Evolutionary conservation across 2,797 vertebrate species (phyloP).

Genomic region (Ctenopoma multispine): DNA sequence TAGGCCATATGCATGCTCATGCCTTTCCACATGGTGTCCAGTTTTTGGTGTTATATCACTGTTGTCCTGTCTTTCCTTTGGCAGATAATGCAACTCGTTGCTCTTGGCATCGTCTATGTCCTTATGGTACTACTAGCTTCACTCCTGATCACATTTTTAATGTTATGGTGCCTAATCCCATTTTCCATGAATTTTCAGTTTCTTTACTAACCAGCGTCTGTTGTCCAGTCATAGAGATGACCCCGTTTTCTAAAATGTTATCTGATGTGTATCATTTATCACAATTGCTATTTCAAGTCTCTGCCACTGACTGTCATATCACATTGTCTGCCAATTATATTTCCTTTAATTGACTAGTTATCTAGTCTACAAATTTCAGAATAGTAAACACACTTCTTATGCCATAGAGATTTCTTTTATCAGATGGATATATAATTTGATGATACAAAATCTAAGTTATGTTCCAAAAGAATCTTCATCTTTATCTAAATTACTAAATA

Average conservation of each 20-base stretch:
- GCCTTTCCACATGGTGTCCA: conserved; percentile 27
- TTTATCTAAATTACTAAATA: too few species aligned
- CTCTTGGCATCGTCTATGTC: conserved; percentile 40
- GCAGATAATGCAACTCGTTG: conserved; percentile 28
- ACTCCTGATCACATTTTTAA: conserved; percentile 39
- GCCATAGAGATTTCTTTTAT: too few species aligned
- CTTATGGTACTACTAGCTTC: conserved; percentile 53
- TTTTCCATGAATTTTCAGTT: conserved; percentile 22
- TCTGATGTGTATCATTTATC: not conserved
- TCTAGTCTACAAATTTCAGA: too few species aligned
- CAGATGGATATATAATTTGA: too few species aligned
- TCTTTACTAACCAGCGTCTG: conserved; percentile 31
- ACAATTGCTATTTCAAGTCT: not conserved
- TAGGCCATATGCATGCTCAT: conserved; percentile 35
- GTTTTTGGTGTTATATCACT: conserved; percentile 20
- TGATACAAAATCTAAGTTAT: too few species aligned
- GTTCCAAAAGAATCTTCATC: too few species aligned
- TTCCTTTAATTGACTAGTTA: too few species aligned
- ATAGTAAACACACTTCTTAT: too few species aligned
- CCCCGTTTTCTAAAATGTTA: not conserved
- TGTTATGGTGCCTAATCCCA: conserved; percentile 35
- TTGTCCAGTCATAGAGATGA: conserved; percentile 9
- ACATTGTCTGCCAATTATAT: too few species aligned
- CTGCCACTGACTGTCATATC: not conserved
- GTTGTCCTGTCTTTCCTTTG: conserved; percentile 23